Conservation (phyloP, 30 jellyfish, hydroid and myxozoan genomes). For the Turritopsis rubra region DNA sequence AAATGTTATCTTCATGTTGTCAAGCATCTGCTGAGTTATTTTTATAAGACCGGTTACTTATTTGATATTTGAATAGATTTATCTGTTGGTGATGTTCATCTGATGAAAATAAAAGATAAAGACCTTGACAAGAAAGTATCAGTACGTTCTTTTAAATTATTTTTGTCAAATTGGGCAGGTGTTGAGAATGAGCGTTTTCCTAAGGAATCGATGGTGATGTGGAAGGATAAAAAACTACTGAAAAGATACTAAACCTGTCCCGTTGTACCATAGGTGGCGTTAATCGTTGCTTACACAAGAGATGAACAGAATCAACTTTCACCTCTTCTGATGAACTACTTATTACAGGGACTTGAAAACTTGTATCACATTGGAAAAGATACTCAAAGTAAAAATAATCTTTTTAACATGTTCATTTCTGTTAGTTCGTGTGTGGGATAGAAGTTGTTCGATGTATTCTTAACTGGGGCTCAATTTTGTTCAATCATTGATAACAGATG, state of each 20-base stretch:
- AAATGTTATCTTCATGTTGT: too few relatives aligned
- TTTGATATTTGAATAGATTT: slow-evolving; percentile 35
- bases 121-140: neutral
- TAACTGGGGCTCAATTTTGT: too few relatives aligned
- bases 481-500: too few relatives aligned
- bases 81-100: slow-evolving; percentile 78
- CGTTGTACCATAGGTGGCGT: slow-evolving; percentile 62
- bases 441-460: too few relatives aligned
- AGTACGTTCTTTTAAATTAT: neutral
- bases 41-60: too few relatives aligned
- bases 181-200: neutral
- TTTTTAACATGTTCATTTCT: neutral
- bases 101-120: slow-evolving; percentile 31
- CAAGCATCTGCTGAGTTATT: neutral
- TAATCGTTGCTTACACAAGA: slow-evolving; percentile 64
- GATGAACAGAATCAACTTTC: slow-evolving; percentile 66
- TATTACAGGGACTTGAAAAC: slow-evolving; percentile 48
- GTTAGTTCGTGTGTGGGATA: too few relatives aligned
- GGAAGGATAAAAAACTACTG: too few relatives aligned
- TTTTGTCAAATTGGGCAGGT: neutral
- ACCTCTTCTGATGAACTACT: slow-evolving; percentile 44
- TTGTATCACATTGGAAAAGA: slow-evolving; percentile 52
- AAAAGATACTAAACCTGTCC: neutral
- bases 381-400: slow-evolving; percentile 38
- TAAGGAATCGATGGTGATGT: too few relatives aligned